These are phyloP conservation scores for Drosophila suboccidentalis DNA, from an alignment of 2,888 invertebrate genomes.

Conservation along the genomic window DNA sequence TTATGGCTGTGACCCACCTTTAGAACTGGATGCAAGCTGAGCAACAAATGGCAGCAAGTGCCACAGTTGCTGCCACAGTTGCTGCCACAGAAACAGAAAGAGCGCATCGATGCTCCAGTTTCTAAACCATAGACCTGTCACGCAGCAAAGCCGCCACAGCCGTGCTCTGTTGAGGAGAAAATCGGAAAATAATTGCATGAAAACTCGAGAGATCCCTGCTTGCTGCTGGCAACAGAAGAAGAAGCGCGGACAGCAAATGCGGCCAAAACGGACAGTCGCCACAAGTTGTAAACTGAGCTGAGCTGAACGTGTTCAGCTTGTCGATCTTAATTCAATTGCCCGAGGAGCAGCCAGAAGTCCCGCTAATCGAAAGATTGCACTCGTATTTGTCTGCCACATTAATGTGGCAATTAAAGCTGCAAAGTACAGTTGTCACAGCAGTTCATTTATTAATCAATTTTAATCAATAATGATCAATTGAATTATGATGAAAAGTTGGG, in stretches of 20 bases:
- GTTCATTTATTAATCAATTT: neutral
- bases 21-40: conserved; percentile 71
- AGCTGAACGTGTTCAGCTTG: conserved; percentile 64
- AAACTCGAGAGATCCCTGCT: conserved; percentile 69
- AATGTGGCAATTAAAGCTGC: conserved; percentile 34
- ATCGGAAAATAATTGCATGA: conserved; percentile 78
- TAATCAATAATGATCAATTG: neutral
- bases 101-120: conserved; percentile 78
- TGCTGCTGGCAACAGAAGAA: conserved; percentile 55
- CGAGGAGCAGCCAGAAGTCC: conserved; percentile 33
- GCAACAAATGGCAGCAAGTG: conserved; percentile 38
- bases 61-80: conserved; percentile 1
- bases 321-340: conserved; percentile 58
- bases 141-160: conserved; percentile 65
- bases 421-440: conserved; percentile 49
- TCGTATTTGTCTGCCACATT: conserved; percentile 40
- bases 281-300: conserved; percentile 22
- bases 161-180: conserved; percentile 65
- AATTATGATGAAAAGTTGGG: neutral
- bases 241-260: conserved; percentile 65
- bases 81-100: conserved; percentile 49
- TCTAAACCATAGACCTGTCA: conserved; percentile 81
- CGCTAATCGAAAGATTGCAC: conserved; percentile 68
- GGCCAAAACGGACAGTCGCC: conserved; percentile 50
- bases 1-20: conserved; percentile 84